Conservation (phyloP, 2,888 invertebrate genomes). For the Lottia gigantea region DNA sequence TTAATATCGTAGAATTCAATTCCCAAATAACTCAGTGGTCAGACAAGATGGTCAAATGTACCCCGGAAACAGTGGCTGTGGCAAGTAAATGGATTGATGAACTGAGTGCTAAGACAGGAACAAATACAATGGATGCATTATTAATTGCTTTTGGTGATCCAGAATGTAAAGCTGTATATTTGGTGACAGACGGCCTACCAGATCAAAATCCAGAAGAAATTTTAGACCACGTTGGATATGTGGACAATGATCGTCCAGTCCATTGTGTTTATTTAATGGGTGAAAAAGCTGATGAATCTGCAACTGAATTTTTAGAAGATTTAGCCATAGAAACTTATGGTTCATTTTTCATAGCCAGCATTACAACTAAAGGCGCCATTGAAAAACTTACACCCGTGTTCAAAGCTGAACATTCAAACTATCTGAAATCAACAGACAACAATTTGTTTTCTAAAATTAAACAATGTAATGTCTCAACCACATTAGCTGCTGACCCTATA, state of each 20-base stretch:
- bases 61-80: slow-evolving; percentile 63
- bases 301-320: slow-evolving; percentile 63
- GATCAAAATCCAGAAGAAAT: slow-evolving; percentile 63
- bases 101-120: slow-evolving; percentile 63
- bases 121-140: slow-evolving; percentile 65
- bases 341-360: slow-evolving; percentile 60
- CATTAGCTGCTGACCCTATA: slow-evolving; percentile 54
- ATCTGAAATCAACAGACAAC: slow-evolving; percentile 56
- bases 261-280: slow-evolving; percentile 64
- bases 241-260: slow-evolving; percentile 54
- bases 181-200: slow-evolving; percentile 66
- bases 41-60: slow-evolving; percentile 65
- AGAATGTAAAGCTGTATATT: slow-evolving; percentile 61
- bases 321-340: slow-evolving; percentile 65
- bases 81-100: slow-evolving; percentile 63
- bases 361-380: slow-evolving; percentile 60
- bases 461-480: slow-evolving; percentile 54
- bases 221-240: slow-evolving; percentile 57
- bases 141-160: slow-evolving; percentile 60
- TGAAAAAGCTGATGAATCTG: slow-evolving; percentile 50
- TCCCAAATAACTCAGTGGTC: slow-evolving; percentile 66
- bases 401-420: slow-evolving; percentile 53
- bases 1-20: slow-evolving; percentile 67
- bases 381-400: slow-evolving; percentile 63
- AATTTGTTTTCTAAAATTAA: slow-evolving; percentile 52